Conservation (phyloP, 2,797 vertebrate genomes). For the Coregonus ussuriensis region DNA sequence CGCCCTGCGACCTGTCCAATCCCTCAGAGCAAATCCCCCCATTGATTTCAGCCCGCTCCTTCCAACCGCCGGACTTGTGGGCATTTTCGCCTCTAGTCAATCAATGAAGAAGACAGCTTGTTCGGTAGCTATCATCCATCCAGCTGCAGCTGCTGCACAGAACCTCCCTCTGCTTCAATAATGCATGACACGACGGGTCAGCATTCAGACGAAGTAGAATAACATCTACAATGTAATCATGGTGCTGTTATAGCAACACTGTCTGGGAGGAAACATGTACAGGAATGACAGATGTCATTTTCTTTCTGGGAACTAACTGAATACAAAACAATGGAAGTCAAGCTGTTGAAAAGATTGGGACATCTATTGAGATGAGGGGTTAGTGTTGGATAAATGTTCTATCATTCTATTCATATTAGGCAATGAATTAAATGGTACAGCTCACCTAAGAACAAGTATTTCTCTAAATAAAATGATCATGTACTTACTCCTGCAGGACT, state of each 20-base stretch:
- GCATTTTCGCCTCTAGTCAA: neutral
- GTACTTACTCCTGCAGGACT: neutral
- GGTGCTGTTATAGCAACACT: neutral
- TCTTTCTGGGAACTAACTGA: neutral
- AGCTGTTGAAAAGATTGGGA: neutral
- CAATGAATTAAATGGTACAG: neutral
- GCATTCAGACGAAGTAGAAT: neutral
- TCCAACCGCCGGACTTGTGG: neutral
- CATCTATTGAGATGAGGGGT: neutral
- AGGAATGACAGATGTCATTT: neutral
- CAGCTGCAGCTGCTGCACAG: neutral
- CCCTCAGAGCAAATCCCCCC: neutral
- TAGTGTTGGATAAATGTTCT: neutral
- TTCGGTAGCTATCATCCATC: neutral
- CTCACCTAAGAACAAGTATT: neutral
- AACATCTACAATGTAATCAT: neutral
- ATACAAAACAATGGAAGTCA: neutral
- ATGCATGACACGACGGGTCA: neutral
- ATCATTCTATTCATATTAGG: neutral
- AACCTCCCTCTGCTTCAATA: neutral
- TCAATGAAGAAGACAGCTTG: neutral
- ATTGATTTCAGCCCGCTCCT: neutral
- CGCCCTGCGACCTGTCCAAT: neutral
- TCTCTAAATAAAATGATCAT: neutral
- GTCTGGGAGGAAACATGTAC: neutral